Evolutionary conservation across 1,140 invertebrate genomes (phyloP).

Genomic region (Sycophaga agraensis): DNA sequence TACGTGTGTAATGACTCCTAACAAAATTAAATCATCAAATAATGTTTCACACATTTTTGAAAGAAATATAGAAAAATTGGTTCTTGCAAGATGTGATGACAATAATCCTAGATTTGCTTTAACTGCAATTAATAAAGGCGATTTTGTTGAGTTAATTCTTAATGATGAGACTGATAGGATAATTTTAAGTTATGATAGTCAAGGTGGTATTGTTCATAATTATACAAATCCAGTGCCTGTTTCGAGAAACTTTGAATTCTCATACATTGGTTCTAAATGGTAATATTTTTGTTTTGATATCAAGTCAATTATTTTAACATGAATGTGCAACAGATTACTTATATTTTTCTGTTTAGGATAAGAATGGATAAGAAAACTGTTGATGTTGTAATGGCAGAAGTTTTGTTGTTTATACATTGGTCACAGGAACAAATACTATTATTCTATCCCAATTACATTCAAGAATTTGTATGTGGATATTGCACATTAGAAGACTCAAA

Average conservation of each 20-base stretch:
- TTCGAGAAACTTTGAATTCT: constrained; percentile 43
- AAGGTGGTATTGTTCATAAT: constrained; percentile 45
- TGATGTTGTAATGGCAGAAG: constrained; percentile 46
- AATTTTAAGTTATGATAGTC: constrained; percentile 41
- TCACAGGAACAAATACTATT: constrained; percentile 50
- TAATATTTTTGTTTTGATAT: constrained; percentile 29
- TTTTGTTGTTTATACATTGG: constrained; percentile 49
- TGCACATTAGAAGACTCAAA: constrained; percentile 40
- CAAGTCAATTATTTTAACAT: constrained; percentile 14
- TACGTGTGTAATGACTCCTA: constrained; percentile 46
- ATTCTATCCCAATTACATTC: constrained; percentile 51
- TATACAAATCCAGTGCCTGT: constrained; percentile 40
- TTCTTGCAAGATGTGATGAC: constrained; percentile 49
- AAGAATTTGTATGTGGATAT: constrained; percentile 52
- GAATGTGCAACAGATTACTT: neutral
- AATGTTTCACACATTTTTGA: constrained; percentile 40
- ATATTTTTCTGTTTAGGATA: constrained; percentile 40
- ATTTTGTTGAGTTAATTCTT: constrained; percentile 43
- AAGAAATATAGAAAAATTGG: constrained; percentile 41
- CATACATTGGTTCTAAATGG: constrained; percentile 47
- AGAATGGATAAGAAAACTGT: constrained; percentile 43
- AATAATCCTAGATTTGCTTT: constrained; percentile 49
- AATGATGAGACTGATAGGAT: constrained; percentile 47
- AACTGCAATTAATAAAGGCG: constrained; percentile 36
- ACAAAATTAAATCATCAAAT: constrained; percentile 41